Conservation (phyloP, 2,888 invertebrate genomes). For the Lasioglossum malachurum region DNA sequence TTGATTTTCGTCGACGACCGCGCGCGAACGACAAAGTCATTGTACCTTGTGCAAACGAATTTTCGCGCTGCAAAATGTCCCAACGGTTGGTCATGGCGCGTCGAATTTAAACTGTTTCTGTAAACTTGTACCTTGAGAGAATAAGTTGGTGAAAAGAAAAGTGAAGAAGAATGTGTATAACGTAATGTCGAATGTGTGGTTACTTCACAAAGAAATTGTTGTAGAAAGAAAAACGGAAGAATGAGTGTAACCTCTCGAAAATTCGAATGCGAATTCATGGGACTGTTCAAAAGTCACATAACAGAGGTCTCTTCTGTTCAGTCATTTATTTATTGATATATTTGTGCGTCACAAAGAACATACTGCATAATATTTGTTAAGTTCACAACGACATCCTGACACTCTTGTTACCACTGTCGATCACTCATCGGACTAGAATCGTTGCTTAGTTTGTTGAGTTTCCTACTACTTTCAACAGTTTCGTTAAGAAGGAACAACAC, state of each 20-base stretch:
- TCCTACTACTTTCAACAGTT: not conserved
- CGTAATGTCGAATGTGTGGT: not conserved
- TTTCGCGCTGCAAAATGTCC: not conserved
- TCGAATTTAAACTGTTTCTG: not conserved
- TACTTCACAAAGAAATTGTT: not conserved
- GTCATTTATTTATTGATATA: constrained; percentile 59
- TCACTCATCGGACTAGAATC: constrained; percentile 18
- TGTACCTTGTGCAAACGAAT: not conserved
- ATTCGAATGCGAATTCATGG: constrained; percentile 17
- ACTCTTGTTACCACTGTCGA: constrained; percentile 9
- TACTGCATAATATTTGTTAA: constrained; percentile 49
- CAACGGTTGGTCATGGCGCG: not conserved
- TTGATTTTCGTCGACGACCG: not conserved
- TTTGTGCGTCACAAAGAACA: constrained; percentile 56
- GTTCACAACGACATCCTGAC: constrained; percentile 32
- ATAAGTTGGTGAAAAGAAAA: not conserved
- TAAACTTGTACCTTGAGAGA: not conserved
- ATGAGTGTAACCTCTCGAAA: not conserved
- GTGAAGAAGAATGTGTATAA: not conserved
- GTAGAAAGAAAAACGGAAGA: not conserved
- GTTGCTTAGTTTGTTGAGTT: not conserved
- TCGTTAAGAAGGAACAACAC: constrained; percentile 12
- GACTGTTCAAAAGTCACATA: constrained; percentile 47
- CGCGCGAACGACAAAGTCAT: not conserved
- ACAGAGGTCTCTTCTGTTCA: constrained; percentile 48